These are phyloP conservation scores for Columba guinea DNA, from an alignment of 2,797 vertebrate species.

Conservation along the genomic window DNA sequence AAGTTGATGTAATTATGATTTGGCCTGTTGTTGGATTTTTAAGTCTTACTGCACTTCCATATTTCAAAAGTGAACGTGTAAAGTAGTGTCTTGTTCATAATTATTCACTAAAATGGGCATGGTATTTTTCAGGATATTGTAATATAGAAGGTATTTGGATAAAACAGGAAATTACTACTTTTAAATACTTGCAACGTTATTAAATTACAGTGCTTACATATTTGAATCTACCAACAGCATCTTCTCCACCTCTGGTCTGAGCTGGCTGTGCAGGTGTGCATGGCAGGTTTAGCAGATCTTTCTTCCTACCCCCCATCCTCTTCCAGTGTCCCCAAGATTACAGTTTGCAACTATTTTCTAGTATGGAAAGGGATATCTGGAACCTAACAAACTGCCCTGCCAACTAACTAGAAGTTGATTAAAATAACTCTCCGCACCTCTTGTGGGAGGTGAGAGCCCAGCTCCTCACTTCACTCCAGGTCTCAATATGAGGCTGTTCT, in stretches of 20 bases:
- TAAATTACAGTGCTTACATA: neutral
- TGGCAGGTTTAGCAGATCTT: neutral
- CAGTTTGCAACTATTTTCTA: neutral
- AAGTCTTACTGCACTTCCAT: neutral
- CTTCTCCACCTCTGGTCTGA: neutral
- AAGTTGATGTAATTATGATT: neutral
- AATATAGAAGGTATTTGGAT: neutral
- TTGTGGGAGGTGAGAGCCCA: neutral
- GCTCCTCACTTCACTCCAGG: neutral
- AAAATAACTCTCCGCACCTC: neutral
- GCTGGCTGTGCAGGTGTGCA: neutral
- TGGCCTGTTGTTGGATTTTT: neutral
- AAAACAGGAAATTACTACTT: neutral
- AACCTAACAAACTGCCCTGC: neutral
- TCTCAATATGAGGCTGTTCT: rapidly evolving
- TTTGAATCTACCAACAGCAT: neutral
- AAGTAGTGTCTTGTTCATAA: neutral
- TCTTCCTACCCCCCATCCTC: rapidly evolving
- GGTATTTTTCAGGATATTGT: neutral
- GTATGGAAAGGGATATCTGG: neutral
- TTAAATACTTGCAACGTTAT: neutral
- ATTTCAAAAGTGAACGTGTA: neutral
- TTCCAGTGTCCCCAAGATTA: neutral
- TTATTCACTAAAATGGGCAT: neutral
- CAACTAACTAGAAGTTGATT: neutral